phyloP scores from a whole-genome alignment of 1,140 invertebrate species.

The Stratiolaelaps scimitus region DNA sequence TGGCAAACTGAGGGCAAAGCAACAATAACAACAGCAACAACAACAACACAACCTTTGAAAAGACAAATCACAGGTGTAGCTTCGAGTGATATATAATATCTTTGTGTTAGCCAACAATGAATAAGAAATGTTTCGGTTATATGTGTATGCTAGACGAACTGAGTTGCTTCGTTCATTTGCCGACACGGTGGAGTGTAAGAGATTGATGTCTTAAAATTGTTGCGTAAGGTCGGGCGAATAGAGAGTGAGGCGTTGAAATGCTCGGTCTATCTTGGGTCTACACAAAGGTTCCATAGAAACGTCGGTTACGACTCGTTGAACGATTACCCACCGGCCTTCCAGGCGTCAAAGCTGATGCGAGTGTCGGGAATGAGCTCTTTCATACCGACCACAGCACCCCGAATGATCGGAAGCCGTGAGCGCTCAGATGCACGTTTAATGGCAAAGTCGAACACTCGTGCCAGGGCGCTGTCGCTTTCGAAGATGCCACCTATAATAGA shows the following conservation, averaged over 20 bases:
- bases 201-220: too few relatives aligned
- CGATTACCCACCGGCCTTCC: not conserved
- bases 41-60: too few relatives aligned
- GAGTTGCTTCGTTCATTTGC: too few relatives aligned
- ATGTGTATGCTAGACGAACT: too few relatives aligned
- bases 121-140: too few relatives aligned
- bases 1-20: slow-evolving; percentile 1
- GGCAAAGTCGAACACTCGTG: slow-evolving; percentile 10
- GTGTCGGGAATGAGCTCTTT: not conserved
- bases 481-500: too few relatives aligned
- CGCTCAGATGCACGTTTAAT: not conserved
- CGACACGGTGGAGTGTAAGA: too few relatives aligned
- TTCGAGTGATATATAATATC: too few relatives aligned
- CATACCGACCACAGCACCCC: not conserved
- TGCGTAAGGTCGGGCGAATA: too few relatives aligned
- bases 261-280: not conserved
- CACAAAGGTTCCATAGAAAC: not conserved
- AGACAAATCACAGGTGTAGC: too few relatives aligned
- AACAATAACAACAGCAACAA: too few relatives aligned
- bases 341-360: not conserved
- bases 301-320: not conserved
- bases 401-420: not conserved
- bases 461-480: not conserved
- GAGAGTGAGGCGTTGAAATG: not conserved
- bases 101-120: too few relatives aligned